Evolutionary conservation across 2,113 vertebrate species (phyloP).

Genomic region (Sinocyclocheilus rhinocerous): DNA sequence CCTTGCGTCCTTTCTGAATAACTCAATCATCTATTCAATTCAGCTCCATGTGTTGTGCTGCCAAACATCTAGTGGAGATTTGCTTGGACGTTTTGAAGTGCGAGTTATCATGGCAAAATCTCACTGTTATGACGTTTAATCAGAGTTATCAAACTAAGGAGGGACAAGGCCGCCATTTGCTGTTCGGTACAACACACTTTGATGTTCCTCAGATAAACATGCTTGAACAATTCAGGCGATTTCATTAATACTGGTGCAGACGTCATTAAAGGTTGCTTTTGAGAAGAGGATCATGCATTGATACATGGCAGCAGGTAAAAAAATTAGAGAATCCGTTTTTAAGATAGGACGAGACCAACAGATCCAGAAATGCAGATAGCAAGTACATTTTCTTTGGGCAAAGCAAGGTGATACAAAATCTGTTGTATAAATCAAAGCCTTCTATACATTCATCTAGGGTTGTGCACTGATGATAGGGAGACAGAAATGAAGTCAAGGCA

Average conservation of each 20-base stretch:
- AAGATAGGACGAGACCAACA: constrained; percentile 30
- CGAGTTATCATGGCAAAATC: constrained; percentile 57
- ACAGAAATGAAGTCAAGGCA: constrained; percentile 13
- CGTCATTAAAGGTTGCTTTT: constrained; percentile 59
- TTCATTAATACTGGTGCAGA: constrained; percentile 59
- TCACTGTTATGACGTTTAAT: constrained; percentile 64
- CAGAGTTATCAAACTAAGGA: constrained; percentile 57
- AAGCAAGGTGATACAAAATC: constrained; percentile 13
- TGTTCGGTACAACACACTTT: constrained; percentile 63
- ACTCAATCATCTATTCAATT: constrained; percentile 62
- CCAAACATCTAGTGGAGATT: constrained; percentile 58
- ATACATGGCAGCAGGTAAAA: constrained; percentile 5
- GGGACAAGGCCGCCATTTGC: constrained; percentile 50
- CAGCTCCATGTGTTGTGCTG: constrained; percentile 64
- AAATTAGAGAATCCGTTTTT: not conserved
- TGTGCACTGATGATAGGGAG: not conserved
- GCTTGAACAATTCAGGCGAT: constrained; percentile 69
- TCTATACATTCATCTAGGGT: not conserved
- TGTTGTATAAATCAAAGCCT: constrained; percentile 43
- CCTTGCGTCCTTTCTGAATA: constrained; percentile 46
- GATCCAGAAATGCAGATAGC: constrained; percentile 36
- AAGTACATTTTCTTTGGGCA: constrained; percentile 27
- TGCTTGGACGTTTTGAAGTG: constrained; percentile 55
- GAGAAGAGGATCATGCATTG: not conserved
- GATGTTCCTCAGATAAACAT: constrained; percentile 69